Evolutionary conservation across 2,888 invertebrate genomes (phyloP), one percentile per base, ranked within the genome.

Genomic region (Sceliomorpha sp.): DNA sequence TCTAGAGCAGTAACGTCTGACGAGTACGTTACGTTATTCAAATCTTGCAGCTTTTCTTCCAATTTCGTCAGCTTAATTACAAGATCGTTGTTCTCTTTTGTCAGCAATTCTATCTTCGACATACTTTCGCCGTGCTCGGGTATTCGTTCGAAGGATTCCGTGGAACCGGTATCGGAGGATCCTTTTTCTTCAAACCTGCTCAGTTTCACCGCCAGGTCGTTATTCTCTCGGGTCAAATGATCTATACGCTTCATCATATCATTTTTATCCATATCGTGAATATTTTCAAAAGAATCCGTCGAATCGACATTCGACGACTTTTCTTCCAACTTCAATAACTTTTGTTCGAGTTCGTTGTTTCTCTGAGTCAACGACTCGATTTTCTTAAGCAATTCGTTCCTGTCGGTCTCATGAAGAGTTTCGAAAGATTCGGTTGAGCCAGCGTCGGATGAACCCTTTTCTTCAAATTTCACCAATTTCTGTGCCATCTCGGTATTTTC

Each of bases 401-500:
- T 78, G 5, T 81, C 83, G 0, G 72, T 62, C 39, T 78, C 80
- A 1, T 78, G 80, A 31, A 80, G 70, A 7, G 77, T 79, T 70
- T 84, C 83, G 10, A 84, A 84, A 0, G 83, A 83, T 42, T 82
- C 85, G 0, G 79, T 84, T 0, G 81, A 85, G 13, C 82, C 83
- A 2, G 79, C 67, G 9, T 84, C 82, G 0, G 82, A 84, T 1
- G 78, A 71, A 40, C 75, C 70, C 13, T 84, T 84, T 7, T 81
- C 81, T 27, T 84, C 94, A 2, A 94, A 80, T 83, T 95, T 94
- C 74, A 93, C 93, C 26, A 95, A 88, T 85, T 93, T 94, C 75
- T 93, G 93, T 15, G 92, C 90, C 6, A 95, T 87, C 66, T 94
- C 94, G 76, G 93, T 93, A 81, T 95, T 95, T 88, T 94, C 94